Evolutionary conservation across 2,113 vertebrate genomes (phyloP).

Genomic region (Tyto alba): DNA sequence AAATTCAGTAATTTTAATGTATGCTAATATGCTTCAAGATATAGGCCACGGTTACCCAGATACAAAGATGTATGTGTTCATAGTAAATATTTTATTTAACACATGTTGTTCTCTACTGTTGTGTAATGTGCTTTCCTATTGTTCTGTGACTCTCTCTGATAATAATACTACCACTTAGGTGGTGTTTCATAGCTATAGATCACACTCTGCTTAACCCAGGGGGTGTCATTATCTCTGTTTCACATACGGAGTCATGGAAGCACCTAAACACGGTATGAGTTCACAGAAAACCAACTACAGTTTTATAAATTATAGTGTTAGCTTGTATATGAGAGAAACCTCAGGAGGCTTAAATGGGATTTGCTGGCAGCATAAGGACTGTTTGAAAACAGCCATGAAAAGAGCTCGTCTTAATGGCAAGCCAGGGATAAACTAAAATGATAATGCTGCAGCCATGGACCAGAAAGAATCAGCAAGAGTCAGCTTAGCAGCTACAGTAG

Average conservation of each 20-base stretch:
- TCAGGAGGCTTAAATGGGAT: background rate
- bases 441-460: background rate
- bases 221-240: slow-evolving; percentile 36
- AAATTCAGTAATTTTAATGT: background rate
- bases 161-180: slow-evolving; percentile 16
- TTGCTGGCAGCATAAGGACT: background rate
- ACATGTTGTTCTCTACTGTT: slow-evolving; percentile 27
- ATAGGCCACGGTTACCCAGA: background rate
- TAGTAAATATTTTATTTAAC: slow-evolving; percentile 51
- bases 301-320: background rate
- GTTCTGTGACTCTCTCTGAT: background rate
- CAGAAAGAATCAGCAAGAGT: background rate
- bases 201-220: slow-evolving; percentile 10
- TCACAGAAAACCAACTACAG: background rate
- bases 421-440: background rate
- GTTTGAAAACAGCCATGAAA: background rate
- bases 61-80: background rate
- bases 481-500: background rate
- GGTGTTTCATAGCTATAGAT: background rate
- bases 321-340: background rate
- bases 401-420: background rate
- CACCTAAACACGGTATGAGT: background rate
- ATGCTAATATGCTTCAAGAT: background rate
- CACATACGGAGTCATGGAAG: background rate
- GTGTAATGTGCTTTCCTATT: slow-evolving; percentile 6